phyloP scores from a whole-genome alignment of 92 coral and sea anemone genomes.

The Zoanthus sociatus region DNA sequence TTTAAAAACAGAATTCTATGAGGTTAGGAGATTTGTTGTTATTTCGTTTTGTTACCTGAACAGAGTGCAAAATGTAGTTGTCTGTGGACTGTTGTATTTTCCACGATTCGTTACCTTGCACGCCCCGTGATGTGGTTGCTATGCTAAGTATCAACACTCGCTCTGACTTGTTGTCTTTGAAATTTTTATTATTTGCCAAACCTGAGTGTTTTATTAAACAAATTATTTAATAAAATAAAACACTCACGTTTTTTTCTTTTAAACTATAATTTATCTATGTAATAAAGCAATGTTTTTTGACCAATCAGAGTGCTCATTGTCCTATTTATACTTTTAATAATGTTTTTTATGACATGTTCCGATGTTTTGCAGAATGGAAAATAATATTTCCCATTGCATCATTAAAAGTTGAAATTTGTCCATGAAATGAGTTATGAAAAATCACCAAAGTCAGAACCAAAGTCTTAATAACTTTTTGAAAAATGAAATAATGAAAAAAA shows the following conservation, averaged over 20 bases:
- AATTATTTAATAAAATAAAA: too few species aligned
- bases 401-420: not conserved
- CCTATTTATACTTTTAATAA: too few species aligned
- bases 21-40: not conserved
- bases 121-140: not conserved
- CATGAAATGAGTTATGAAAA: not conserved
- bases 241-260: too few species aligned
- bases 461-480: not conserved
- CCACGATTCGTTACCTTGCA: not conserved
- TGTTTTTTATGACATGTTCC: not conserved
- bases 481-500: not conserved
- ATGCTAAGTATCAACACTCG: not conserved
- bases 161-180: not conserved
- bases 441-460: not conserved
- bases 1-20: not conserved
- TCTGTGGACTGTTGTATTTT: too few species aligned
- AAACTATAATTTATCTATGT: too few species aligned
- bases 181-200: not conserved
- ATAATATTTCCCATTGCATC: not conserved
- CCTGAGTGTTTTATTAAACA: not conserved
- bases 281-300: too few species aligned
- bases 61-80: too few species aligned
- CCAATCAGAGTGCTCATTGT: too few species aligned
- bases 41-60: not conserved
- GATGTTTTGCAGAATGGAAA: not conserved